Conservation (phyloP, 2,113 vertebrate species). For the Ctenomys sociabilis region DNA sequence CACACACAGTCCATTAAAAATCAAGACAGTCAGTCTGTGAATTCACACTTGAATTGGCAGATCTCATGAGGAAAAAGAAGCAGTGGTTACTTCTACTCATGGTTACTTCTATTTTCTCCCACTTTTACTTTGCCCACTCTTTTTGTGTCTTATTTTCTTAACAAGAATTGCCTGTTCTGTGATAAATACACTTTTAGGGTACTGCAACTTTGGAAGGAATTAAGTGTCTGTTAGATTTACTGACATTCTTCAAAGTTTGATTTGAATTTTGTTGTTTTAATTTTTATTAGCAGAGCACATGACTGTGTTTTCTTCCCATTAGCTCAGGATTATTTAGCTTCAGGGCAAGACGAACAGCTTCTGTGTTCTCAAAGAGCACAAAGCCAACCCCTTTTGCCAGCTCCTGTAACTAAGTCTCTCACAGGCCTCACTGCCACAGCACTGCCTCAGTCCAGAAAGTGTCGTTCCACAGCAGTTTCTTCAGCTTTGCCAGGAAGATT, state of each 20-base stretch:
- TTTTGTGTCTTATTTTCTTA: constrained; percentile 76
- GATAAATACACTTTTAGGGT: constrained; percentile 80
- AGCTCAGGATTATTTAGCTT: constrained; percentile 90
- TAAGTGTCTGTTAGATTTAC: constrained; percentile 49
- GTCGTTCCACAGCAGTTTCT: constrained; percentile 86
- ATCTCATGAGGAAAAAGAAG: not conserved
- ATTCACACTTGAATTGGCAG: constrained; percentile 53
- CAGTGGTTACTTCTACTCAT: not conserved
- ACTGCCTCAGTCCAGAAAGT: constrained; percentile 90
- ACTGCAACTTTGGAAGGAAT: constrained; percentile 60
- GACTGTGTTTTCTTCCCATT: constrained; percentile 90
- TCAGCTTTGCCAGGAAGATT: constrained; percentile 92
- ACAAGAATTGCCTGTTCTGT: constrained; percentile 86
- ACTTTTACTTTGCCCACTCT: constrained; percentile 23
- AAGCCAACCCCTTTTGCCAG: constrained; percentile 94
- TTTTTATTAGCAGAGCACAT: constrained; percentile 87
- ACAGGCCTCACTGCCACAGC: constrained; percentile 90
- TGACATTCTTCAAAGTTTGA: constrained; percentile 37
- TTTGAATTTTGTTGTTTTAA: constrained; percentile 36
- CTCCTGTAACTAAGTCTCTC: constrained; percentile 89
- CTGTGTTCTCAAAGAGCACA: constrained; percentile 87
- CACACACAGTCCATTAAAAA: not conserved
- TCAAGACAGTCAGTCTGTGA: not conserved
- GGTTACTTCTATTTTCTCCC: constrained; percentile 71
- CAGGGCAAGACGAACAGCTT: constrained; percentile 93